Evolutionary conservation across 2,113 vertebrate species (phyloP), one percentile per base, ranked within the genome.

Genomic region (Oenanthe melanoleuca): DNA sequence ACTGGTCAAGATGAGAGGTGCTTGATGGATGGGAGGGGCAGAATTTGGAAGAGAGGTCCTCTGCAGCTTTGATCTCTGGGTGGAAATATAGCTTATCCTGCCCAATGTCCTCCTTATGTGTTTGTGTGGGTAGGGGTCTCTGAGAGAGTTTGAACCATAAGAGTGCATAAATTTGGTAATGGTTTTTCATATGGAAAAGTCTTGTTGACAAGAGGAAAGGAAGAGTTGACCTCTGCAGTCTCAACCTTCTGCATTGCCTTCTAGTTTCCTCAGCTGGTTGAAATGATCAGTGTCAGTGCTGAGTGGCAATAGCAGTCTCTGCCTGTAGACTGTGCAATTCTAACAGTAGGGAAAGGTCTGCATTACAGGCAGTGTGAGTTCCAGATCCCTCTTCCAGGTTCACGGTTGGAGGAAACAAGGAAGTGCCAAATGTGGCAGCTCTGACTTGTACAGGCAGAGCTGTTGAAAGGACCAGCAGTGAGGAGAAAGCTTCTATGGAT

Each of bases 211-310:
- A 63, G 11, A 7, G 9, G 8, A 6, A 38, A 26, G 28, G 11
- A 71, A 33, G 24, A 56, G 21, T 8, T 91, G 7, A 3, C 6
- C 6, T 75, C 24, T 82, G 24, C 16, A 18, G 14, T 75, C 59
- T 28, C 33, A 71, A 0, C 15, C 3, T 71, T 67, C 12, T 14
- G 13, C 2, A 2, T 6, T 65, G 21, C 20, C 72, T 60, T 33
- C 3, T 28, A 12, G 23, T 67, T 59, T 85, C 9, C 49, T 22
- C 9, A 26, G 26, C 29, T 45, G 23, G 18, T 33, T 50, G 21
- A 55, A 52, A 20, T n/a, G 20, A 28, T 73, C 60, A 60, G 8
- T 0, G 0, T 21, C 7, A 42, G 25, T 25, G 1, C 59, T 44
- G 26, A 67, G 34, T 34, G 55, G 52, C 60, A 67, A 38, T 7